Evolutionary conservation across 30 jellyfish, hydroid and myxozoan species (phyloP), one percentile per base, ranked within the genome.

Genomic region (Turritopsis rubra): DNA sequence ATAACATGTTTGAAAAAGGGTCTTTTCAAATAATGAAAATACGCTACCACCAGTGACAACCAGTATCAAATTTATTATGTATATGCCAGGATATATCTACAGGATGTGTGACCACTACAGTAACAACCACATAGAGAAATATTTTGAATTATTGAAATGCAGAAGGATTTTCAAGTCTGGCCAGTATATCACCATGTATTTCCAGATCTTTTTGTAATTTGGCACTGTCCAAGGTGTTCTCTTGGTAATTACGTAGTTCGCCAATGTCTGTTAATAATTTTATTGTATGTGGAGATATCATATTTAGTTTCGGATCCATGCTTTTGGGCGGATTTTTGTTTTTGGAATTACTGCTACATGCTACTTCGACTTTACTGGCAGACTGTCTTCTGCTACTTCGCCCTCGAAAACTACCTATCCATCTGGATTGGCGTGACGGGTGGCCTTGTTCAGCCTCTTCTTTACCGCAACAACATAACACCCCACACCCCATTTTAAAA

Each of bases 151-250:
- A 71, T 72, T 73, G 72, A 52, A 83, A 60, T 16, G 90, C 87
- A 53, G 96, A 85, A 19, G 98, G 98, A 77, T 92, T 92, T 78
- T 92, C 98, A 26, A 92, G 84, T 76, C 98, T 84, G 25, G 98
- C 98, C 65, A 92, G 72, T 66, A 92, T 92, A 75, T 92, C 98
- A 71, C 94, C 98, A 81, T 92, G 98, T 16, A 92, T 88, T 71
- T 79, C 75, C 65, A 92, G 41, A 52, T 88, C 93, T 86, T 87
- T 88, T 85, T 92, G 89, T 7, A 92, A 31, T 84, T 92, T 90
- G 24, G 87, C 92, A 25, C 84, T 68, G 82, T 92, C 98, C 24
- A 92, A 31, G n/a, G 91, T 91, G 25, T 89, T 76, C 28, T 92
- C 92, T 65, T 84, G 90, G 85, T 73, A 92, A 18, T 41, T 23